Percentiles rank a stretch among this genome's conserved stretches.
phyloP scores from a whole-genome alignment of 2,797 vertebrate genomes.

The Gobio occitaniae region DNA sequence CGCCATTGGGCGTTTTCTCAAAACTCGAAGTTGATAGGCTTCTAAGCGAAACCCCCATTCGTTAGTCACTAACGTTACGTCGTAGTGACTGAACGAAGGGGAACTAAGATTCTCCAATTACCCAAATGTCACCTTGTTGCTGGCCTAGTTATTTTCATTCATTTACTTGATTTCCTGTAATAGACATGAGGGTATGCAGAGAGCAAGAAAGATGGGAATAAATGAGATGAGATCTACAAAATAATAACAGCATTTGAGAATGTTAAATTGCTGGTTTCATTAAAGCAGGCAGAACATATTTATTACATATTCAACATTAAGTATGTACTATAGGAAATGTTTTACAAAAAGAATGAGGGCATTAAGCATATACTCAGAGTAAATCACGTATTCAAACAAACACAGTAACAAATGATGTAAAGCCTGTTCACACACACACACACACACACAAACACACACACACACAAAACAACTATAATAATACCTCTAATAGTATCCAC shows the following conservation, averaged over 20 bases:
- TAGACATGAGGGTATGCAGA: not conserved
- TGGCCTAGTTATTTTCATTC: not conserved
- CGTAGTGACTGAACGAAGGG: no score
- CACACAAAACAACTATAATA: not conserved
- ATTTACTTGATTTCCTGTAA: constrained; percentile 16
- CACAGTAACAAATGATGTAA: not conserved
- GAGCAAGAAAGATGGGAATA: not conserved
- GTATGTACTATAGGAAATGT: not conserved
- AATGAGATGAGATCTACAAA: not conserved
- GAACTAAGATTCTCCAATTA: not conserved
- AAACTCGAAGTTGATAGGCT: no score
- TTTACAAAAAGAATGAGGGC: not conserved
- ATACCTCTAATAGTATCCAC: not conserved
- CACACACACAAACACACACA: no score
- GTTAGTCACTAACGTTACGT: no score
- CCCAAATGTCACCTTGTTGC: constrained; percentile 18
- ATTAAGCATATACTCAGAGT: not conserved
- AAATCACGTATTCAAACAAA: not conserved
- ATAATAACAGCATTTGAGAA: not conserved
- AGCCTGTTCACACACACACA: not conserved
- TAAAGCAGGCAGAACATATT: not conserved
- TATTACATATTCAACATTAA: not conserved
- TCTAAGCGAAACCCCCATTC: no score
- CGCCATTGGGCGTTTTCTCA: no score
- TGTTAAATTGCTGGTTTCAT: not conserved